These are phyloP conservation scores for Pelodiscus sinensis DNA, from an alignment of 2,113 vertebrate genomes.

Conservation along the genomic window DNA sequence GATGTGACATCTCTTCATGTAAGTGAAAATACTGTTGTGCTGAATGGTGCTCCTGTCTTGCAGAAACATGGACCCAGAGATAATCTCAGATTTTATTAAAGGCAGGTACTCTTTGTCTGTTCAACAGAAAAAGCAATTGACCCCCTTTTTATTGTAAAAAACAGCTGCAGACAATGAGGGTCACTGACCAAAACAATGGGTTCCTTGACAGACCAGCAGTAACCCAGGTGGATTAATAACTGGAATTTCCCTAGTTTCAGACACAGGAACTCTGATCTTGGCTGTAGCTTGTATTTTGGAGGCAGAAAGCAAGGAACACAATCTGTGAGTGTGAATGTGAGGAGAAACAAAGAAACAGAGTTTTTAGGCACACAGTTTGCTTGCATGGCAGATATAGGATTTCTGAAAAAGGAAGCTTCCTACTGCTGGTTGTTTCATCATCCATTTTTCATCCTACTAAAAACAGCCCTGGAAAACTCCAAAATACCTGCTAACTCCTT, in stretches of 20 bases:
- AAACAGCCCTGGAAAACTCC: neutral
- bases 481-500: neutral
- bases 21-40: slow-evolving; percentile 17
- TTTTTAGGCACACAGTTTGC: neutral
- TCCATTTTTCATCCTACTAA: neutral
- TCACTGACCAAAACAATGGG: slow-evolving; percentile 1
- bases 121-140: neutral
- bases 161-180: neutral
- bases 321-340: neutral
- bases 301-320: neutral
- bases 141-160: neutral
- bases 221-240: neutral
- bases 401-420: neutral
- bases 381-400: neutral
- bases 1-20: neutral
- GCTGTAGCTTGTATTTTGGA: neutral
- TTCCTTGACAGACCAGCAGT: neutral
- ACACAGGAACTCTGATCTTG: accelerated
- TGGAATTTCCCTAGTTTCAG: neutral
- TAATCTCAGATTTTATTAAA: neutral
- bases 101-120: neutral
- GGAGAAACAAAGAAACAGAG: neutral
- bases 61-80: neutral
- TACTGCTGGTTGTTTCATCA: neutral
- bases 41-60: slow-evolving; percentile 31